These are phyloP conservation scores for Pontoporia blainvillei DNA, from an alignment of 2,113 vertebrate genomes.

Conservation along the genomic window DNA sequence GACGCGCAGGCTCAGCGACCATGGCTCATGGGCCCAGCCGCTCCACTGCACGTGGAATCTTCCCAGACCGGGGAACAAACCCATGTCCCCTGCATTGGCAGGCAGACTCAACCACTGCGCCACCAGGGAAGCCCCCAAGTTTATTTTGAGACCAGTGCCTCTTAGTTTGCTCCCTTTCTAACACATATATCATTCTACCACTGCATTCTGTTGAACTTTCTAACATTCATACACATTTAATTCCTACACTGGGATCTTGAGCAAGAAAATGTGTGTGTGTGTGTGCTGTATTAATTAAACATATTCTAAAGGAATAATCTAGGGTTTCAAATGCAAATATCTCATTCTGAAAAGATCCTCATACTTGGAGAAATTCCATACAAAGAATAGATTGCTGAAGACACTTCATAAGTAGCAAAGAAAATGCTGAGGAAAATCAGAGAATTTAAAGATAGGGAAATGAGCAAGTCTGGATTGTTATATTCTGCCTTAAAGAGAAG, in stretches of 20 bases:
- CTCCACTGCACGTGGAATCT: no score
- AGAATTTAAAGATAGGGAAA: neutral
- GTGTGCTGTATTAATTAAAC: neutral
- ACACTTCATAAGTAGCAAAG: neutral
- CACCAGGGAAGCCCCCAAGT: neutral
- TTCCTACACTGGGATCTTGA: neutral
- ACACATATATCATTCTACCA: slow-evolving; percentile 44
- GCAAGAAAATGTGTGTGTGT: neutral
- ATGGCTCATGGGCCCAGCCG: no score
- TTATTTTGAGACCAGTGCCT: slow-evolving; percentile 58
- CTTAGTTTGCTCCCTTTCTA: slow-evolving; percentile 13
- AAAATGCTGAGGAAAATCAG: neutral
- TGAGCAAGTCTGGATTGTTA: neutral
- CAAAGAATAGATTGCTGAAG: neutral
- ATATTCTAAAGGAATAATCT: neutral
- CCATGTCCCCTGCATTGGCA: no score
- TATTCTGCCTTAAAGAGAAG: neutral
- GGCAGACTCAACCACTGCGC: no score
- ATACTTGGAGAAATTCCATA: neutral
- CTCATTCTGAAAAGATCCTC: neutral
- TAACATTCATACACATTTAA: neutral
- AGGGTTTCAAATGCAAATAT: neutral
- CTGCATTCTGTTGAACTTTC: neutral
- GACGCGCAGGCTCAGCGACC: no score
- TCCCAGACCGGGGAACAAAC: no score